Evolutionary conservation across 2,113 vertebrate genomes (phyloP).

Genomic region (Pristiophorus japonicus): DNA sequence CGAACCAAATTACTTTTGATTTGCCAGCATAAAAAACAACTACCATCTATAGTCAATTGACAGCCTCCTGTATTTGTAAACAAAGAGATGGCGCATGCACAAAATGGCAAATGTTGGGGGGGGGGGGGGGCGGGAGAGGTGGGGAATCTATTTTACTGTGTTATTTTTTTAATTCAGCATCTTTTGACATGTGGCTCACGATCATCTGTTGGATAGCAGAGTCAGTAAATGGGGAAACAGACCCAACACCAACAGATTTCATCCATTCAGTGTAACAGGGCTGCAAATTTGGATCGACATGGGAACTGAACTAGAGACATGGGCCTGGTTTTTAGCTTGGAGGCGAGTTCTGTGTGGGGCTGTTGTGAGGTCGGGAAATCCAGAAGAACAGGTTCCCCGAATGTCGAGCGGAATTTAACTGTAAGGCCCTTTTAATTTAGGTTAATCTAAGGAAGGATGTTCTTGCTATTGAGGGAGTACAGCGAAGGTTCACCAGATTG

Average conservation of each 20-base stretch:
- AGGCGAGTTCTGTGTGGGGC: too few species aligned
- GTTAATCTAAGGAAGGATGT: too few species aligned
- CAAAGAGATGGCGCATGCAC: neutral
- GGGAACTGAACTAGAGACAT: neutral
- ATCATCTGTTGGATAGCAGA: neutral
- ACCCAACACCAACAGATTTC: neutral
- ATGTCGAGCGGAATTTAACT: too few species aligned
- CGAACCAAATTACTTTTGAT: neutral
- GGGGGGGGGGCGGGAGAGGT: too few species aligned
- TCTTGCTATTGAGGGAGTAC: too few species aligned
- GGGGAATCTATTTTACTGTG: neutral
- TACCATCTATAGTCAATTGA: neutral
- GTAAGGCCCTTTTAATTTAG: too few species aligned
- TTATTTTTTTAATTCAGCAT: neutral
- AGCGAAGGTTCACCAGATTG: too few species aligned
- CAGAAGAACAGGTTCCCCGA: too few species aligned
- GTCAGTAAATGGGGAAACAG: neutral
- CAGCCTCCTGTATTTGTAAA: neutral
- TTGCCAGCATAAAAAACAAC: neutral
- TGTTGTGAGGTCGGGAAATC: too few species aligned
- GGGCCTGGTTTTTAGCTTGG: too few species aligned
- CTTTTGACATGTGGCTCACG: neutral
- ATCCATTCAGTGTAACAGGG: neutral
- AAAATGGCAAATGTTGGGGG: neutral
- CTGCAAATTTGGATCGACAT: neutral